Evolutionary conservation across 2,113 vertebrate species (phyloP), one percentile per base, ranked within the genome.

Genomic region (Phyllostomus hastatus): DNA sequence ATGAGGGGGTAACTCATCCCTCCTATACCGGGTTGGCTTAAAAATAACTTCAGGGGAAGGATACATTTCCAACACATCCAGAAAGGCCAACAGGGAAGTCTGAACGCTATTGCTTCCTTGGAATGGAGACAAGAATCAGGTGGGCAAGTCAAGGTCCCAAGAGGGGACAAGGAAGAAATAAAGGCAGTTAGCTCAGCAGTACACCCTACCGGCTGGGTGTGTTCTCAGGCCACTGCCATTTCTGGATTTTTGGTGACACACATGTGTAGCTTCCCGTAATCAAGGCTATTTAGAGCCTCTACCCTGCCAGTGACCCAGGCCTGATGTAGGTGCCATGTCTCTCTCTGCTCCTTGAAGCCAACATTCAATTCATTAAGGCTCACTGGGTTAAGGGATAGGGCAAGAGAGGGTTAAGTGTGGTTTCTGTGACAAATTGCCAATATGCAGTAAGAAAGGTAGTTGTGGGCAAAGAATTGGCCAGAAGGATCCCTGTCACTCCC

Each of bases 301-400:
- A 76, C 64, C 78, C 92, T 89, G 91, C 43, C 91, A 80, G 69
- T 96, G 95, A 95, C 94, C 94, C 26, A 81, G 66, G 85, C 22
- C 52, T 85, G 67, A 50, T 43, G 54, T 50, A 54, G 33, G 95
- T 31, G 67, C 10, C 41, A 24, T 90, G 90, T 88, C 85, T 57
- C 19, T 70, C 84, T 86, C 73, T 33, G 85, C 17, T 54, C 70
- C 48, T 86, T 83, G 70, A 57, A 85, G 69, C 54, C 81, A 69
- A 76, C 96, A 97, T 96, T 95, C 92, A 94, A 90, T 57, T 93
- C 85, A 90, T 20, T 91, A 89, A 84, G 31, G 61, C 86, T 94
- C 82, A 83, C 3, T 79, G 43, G 61, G 41, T 86, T 67, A 89
- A 59, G 22, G 80, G 31, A 81, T 72, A 87, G 57, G 66, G 15